phyloP scores from a whole-genome alignment of 2,113 vertebrate genomes.

The Myotis yumanensis region DNA sequence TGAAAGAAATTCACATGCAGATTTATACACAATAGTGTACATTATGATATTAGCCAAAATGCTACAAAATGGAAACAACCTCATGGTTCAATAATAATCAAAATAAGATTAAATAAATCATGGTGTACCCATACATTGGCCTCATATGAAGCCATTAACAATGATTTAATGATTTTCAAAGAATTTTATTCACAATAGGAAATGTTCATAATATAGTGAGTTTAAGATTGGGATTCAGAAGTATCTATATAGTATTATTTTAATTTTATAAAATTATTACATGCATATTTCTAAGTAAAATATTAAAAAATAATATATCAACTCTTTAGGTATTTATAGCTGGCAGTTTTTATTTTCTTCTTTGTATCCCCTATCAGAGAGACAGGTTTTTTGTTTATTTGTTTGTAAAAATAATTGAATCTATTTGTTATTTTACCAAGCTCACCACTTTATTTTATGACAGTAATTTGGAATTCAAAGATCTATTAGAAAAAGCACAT shows the following conservation, averaged over 20 bases:
- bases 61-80: background rate
- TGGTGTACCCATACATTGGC: background rate
- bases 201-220: background rate
- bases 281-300: conserved; percentile 8
- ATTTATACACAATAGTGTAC: background rate
- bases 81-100: background rate
- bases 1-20: conserved; percentile 7
- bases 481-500: background rate
- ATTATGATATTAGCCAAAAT: background rate
- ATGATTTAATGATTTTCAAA: conserved; percentile 18
- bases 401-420: background rate
- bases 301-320: background rate
- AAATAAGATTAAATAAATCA: background rate
- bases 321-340: background rate
- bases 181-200: background rate
- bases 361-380: background rate
- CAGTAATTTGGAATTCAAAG: background rate
- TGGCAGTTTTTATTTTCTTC: conserved; percentile 19
- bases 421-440: background rate
- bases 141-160: background rate
- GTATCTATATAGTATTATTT: background rate
- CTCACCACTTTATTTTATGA: background rate
- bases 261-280: background rate
- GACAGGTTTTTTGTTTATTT: background rate
- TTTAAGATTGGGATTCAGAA: conserved; percentile 22